A percentile compares a stretch with the other conserved stretches of the same genome.
These are phyloP conservation scores for Helobdella robusta DNA, from an alignment of 2,888 invertebrate genomes.

Conservation along the genomic window DNA sequence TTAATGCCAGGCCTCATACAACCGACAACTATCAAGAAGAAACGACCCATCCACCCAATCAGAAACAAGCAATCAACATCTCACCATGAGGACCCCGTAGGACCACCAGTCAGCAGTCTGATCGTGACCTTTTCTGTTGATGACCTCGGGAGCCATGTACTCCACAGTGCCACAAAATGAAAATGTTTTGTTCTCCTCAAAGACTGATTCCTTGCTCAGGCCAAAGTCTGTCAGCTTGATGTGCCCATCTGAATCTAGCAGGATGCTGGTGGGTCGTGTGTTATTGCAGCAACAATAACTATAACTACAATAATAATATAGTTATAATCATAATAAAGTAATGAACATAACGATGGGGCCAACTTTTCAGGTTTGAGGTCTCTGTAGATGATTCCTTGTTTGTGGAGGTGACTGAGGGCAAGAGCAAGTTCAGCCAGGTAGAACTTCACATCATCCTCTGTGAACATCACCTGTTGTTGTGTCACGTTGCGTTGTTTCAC, in stretches of 20 bases:
- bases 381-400: conserved; percentile 92
- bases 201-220: conserved; percentile 85
- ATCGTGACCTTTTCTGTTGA: conserved; percentile 74
- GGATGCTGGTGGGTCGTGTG: conserved; percentile 56
- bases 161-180: conserved; percentile 96
- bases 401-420: conserved; percentile 90
- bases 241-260: conserved; percentile 91
- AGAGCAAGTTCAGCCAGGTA: conserved; percentile 94
- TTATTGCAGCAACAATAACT: too few species aligned
- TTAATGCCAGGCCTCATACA: background rate
- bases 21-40: too few species aligned
- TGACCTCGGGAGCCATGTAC: conserved; percentile 85
- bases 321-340: too few species aligned
- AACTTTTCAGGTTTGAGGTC: conserved; percentile 95
- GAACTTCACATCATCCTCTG: conserved; percentile 99
- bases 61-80: conserved; percentile 32
- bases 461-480: conserved; percentile 99
- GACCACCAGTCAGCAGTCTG: conserved; percentile 99
- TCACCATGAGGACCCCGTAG: conserved; percentile 87
- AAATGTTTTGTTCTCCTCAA: conserved; percentile 66
- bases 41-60: background rate
- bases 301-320: too few species aligned
- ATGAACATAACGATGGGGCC: conserved; percentile 27
- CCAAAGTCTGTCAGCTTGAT: conserved; percentile 98
- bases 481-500: too few species aligned